phyloP scores from a whole-genome alignment of 2,888 invertebrate genomes.

The Acleris emargana region DNA sequence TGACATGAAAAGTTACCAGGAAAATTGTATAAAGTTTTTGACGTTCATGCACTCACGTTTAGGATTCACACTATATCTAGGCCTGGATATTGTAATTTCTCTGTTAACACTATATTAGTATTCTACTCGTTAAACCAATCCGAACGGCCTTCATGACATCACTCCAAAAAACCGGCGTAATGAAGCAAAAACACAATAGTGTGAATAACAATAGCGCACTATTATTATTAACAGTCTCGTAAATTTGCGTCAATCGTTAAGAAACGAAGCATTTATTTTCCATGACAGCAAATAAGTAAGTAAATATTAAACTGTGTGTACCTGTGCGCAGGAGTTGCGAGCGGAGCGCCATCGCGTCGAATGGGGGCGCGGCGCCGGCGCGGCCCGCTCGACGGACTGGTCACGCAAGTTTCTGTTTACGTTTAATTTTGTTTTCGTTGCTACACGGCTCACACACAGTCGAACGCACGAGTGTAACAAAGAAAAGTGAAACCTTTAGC shows the following conservation, averaged over 20 bases:
- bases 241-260: too few species aligned
- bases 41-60: neutral
- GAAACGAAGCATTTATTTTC: neutral
- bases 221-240: too few species aligned
- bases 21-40: too few species aligned
- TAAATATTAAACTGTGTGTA: conserved; percentile 48
- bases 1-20: too few species aligned
- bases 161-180: too few species aligned
- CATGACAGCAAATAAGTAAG: conserved; percentile 5
- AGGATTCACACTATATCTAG: conserved; percentile 6
- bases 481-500: neutral
- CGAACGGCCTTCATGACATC: too few species aligned
- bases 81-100: neutral
- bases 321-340: conserved; percentile 76
- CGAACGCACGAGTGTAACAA: neutral
- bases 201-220: too few species aligned
- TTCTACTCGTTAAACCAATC: neutral
- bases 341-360: conserved; percentile 74
- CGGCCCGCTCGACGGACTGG: conserved; percentile 54
- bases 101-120: neutral
- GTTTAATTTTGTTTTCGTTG: conserved; percentile 48
- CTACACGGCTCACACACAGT: conserved; percentile 15
- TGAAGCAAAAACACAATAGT: too few species aligned
- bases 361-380: conserved; percentile 61
- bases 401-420: conserved; percentile 67